phyloP scores from a whole-genome alignment of 2,888 invertebrate species.

The Agrochola litura region DNA sequence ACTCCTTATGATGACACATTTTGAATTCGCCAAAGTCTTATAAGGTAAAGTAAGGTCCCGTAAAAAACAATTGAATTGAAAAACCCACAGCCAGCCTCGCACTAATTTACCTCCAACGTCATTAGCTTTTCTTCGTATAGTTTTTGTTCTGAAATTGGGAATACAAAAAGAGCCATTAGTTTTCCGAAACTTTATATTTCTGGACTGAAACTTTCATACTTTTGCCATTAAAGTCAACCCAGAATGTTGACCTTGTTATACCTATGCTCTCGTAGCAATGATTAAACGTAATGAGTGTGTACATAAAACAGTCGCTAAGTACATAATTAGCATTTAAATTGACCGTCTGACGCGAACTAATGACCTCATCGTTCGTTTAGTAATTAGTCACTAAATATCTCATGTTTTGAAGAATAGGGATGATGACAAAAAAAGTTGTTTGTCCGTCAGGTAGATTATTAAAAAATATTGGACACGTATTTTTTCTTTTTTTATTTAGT shows the following conservation, averaged over 20 bases:
- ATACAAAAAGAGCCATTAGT: not conserved
- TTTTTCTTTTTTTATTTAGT: too few relatives aligned
- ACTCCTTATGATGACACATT: conserved; percentile 32
- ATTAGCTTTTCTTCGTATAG: not conserved
- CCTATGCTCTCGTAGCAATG: conserved; percentile 10
- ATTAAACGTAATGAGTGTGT: conserved; percentile 21
- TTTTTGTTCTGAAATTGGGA: not conserved
- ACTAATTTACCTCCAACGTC: not conserved
- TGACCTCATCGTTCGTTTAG: conserved; percentile 34
- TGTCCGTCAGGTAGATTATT: too few relatives aligned
- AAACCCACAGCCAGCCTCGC: conserved; percentile 7
- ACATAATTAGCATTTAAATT: conserved; percentile 49
- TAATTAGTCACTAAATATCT: conserved; percentile 43
- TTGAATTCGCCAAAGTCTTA: conserved; percentile 4
- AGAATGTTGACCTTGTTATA: conserved; percentile 16
- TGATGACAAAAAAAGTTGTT: too few relatives aligned
- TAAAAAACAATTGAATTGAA: conserved; percentile 17
- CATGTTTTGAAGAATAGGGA: not conserved
- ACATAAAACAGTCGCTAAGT: conserved; percentile 44
- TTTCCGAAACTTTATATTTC: not conserved
- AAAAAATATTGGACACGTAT: too few relatives aligned
- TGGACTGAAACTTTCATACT: not conserved
- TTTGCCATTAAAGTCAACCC: not conserved
- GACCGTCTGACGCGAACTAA: conserved; percentile 45
- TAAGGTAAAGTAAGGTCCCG: conserved; percentile 12